A percentile compares a stretch with the other conserved stretches of the same genome.
Conservation (phyloP, 2,113 vertebrate genomes). For the Ictalurus punctatus region DNA sequence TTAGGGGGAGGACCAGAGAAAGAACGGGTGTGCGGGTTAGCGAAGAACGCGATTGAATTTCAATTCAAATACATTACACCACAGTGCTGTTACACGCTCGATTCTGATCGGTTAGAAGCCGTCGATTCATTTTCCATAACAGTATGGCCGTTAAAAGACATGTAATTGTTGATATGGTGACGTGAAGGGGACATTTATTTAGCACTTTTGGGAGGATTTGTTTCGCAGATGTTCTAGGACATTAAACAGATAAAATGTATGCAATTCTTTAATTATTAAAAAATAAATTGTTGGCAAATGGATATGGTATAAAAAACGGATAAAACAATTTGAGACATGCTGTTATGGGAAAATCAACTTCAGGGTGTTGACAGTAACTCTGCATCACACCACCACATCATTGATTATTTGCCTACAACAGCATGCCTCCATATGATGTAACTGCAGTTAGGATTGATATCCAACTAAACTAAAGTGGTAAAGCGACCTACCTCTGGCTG, state of each 20-base stretch:
- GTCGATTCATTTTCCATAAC: not conserved
- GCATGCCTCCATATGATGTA: not conserved
- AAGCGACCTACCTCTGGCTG: conserved; percentile 77
- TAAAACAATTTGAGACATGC: not conserved
- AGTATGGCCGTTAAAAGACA: not conserved
- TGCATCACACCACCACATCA: not conserved
- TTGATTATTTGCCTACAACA: not conserved
- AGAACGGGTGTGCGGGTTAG: not conserved
- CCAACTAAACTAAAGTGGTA: not conserved
- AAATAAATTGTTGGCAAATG: not conserved
- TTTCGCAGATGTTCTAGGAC: not conserved
- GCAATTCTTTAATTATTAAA: not conserved
- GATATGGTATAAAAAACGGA: not conserved
- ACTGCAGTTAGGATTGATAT: not conserved
- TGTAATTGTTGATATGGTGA: not conserved
- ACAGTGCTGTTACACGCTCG: not conserved
- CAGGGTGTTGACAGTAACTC: not conserved
- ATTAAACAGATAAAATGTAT: not conserved
- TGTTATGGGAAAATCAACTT: not conserved
- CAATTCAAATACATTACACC: not conserved
- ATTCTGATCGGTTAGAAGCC: not conserved
- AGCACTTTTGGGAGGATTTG: not conserved
- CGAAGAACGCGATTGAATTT: not conserved
- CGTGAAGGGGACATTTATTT: not conserved
- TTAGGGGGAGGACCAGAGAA: not conserved